phyloP scores from a whole-genome alignment of 2,113 vertebrate genomes.

The Sorex araneus region DNA sequence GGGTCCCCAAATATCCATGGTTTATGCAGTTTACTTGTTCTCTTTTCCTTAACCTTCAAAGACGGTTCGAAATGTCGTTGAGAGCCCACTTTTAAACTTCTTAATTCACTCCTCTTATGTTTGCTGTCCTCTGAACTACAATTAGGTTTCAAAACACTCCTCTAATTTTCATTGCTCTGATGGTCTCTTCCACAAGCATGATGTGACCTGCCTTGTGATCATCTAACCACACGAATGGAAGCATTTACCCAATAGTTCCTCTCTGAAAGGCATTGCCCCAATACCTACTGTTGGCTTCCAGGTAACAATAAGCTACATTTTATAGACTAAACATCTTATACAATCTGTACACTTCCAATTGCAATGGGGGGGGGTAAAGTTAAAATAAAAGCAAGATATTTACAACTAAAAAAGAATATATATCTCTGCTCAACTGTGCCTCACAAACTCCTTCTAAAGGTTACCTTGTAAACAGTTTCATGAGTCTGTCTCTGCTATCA shows the following conservation, averaged over 20 bases:
- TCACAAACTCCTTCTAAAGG: neutral
- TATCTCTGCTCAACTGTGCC: rapidly evolving
- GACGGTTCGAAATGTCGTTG: neutral
- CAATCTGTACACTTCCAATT: neutral
- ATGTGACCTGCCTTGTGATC: neutral
- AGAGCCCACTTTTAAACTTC: neutral
- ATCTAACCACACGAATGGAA: neutral
- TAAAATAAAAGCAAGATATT: neutral
- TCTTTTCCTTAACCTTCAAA: neutral
- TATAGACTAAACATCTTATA: neutral
- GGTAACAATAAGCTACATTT: neutral
- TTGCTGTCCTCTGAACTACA: neutral
- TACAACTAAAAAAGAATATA: neutral
- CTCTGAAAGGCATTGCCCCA: neutral
- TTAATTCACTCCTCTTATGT: neutral
- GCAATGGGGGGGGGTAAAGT: neutral
- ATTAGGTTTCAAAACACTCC: neutral
- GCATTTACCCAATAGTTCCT: neutral
- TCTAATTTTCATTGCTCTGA: neutral
- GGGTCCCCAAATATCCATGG: neutral
- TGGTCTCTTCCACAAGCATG: no score
- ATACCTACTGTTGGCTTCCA: neutral
- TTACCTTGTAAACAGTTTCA: neutral
- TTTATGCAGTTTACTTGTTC: neutral
- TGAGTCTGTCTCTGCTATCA: neutral